Evolutionary conservation across 92 coral and sea anemone species (phyloP), one percentile per base, ranked within the genome.

Genomic region (Parazoanthus swiftii): DNA sequence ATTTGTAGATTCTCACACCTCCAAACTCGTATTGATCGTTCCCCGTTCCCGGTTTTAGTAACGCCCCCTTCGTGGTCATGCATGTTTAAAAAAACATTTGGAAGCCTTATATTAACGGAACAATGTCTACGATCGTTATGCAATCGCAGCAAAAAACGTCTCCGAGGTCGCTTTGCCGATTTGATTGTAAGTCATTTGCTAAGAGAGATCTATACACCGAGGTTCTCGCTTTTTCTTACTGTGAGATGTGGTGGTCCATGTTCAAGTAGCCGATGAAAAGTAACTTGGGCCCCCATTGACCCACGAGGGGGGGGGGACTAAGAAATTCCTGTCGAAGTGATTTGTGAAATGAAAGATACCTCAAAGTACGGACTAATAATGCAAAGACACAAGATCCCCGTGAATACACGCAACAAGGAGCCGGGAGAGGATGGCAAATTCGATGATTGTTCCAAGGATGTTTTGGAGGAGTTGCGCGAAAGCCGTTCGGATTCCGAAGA

Each of bases 151-250:
- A n/a, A n/a, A n/a, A 5, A 81, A 44, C 50, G 50, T 5, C 50
- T 44, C 50, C 50, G 50, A 3, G 88, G 90, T 48, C 80, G 88
- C 68, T 58, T 90, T 73, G 90, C 82, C 76, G 68, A 86, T 75
- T 86, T 88, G 73, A 44, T 86, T 68, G 44, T 90, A 51, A 86
- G 92, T 71, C 90, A 90, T 65, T 86, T 90, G 74, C 89, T 85
- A 51, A 81, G 88, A 83, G 92, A 89, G 91, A 76, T 66, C 72
- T 79, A 85, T n/a, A n/a, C n/a, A n/a, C n/a, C n/a, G n/a, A n/a
- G n/a, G n/a, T n/a, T n/a, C 86, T 71, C 92, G 86, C 63, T 85
- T 77, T 89, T 85, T 85, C 81, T 54, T 85, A 48, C 20, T 74
- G 89, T 74, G 89, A 85, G 89, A 80, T 83, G 87, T 65, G 87